These are phyloP conservation scores for Drosophila stalkeri DNA, from an alignment of 2,888 invertebrate genomes.

Conservation along the genomic window DNA sequence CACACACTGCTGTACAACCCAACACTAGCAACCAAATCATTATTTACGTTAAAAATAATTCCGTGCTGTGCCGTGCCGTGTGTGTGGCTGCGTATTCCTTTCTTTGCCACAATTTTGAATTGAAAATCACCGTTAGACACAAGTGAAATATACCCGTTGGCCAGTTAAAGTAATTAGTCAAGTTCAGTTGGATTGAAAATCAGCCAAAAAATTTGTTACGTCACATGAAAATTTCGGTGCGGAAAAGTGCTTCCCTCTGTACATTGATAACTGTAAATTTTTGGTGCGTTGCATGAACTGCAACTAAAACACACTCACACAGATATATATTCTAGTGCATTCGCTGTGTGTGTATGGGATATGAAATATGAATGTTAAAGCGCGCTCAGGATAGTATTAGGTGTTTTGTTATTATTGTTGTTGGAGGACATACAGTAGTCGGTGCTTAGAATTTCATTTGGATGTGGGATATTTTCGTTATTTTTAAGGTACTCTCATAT, in stretches of 20 bases:
- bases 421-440: conserved; percentile 47
- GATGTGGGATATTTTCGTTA: conserved; percentile 33
- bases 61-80: conserved; percentile 39
- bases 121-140: conserved; percentile 37
- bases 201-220: conserved; percentile 51
- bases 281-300: conserved; percentile 41
- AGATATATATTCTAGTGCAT: background rate
- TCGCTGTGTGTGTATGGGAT: conserved; percentile 4
- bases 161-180: conserved; percentile 13
- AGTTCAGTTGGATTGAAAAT: conserved; percentile 14
- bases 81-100: conserved; percentile 33
- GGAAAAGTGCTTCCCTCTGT: conserved; percentile 35
- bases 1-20: conserved; percentile 10
- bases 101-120: conserved; percentile 36
- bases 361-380: conserved; percentile 1
- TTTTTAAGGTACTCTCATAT: conserved; percentile 38
- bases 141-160: conserved; percentile 15
- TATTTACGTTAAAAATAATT: conserved; percentile 61
- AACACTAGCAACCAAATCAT: conserved; percentile 51
- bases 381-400: background rate
- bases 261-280: conserved; percentile 29
- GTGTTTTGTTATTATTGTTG: conserved; percentile 9
- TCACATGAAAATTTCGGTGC: conserved; percentile 56
- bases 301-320: conserved; percentile 9
- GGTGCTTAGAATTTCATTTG: conserved; percentile 42